These are phyloP conservation scores for Kryphioiulus occultus DNA, from an alignment of 2,888 invertebrate genomes.

Conservation along the genomic window DNA sequence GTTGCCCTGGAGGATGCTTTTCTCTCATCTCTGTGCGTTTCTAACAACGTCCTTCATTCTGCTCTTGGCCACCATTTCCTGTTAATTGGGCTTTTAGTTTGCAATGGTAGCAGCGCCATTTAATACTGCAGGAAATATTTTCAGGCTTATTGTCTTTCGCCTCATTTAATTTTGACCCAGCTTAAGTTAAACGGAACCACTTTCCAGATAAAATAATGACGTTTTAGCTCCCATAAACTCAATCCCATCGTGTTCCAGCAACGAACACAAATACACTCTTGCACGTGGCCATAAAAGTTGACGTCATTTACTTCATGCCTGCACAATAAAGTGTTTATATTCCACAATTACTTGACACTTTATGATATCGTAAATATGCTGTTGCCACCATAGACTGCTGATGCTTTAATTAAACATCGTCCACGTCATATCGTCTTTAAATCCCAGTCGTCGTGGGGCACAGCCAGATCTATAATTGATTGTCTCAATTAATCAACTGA, in stretches of 20 bases:
- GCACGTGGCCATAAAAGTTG: background rate
- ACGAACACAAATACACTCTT: background rate
- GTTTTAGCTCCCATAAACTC: slow-evolving; percentile 24
- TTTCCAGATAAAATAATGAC: slow-evolving; percentile 31
- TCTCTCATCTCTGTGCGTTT: background rate
- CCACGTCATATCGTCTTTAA: background rate
- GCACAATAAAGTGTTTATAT: slow-evolving; percentile 30
- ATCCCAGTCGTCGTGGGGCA: background rate
- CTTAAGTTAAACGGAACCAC: slow-evolving; percentile 26
- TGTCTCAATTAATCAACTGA: background rate
- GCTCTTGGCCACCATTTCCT: background rate
- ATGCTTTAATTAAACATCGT: background rate
- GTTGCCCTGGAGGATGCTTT: background rate
- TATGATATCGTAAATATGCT: slow-evolving; percentile 25
- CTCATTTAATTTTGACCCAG: slow-evolving; percentile 26
- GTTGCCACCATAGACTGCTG: background rate
- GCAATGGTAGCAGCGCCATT: background rate
- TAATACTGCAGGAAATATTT: slow-evolving; percentile 3
- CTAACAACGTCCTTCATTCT: background rate
- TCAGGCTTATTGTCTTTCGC: slow-evolving; percentile 1
- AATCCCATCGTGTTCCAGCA: background rate
- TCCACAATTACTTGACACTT: slow-evolving; percentile 19
- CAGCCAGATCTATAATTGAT: background rate
- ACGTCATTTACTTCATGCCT: slow-evolving; percentile 12
- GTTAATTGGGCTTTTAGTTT: slow-evolving; percentile 6